A percentile compares a stretch with the other conserved stretches of the same genome.
phyloP scores from a whole-genome alignment of 2,888 invertebrate species.

The Trachelus tabidus region DNA sequence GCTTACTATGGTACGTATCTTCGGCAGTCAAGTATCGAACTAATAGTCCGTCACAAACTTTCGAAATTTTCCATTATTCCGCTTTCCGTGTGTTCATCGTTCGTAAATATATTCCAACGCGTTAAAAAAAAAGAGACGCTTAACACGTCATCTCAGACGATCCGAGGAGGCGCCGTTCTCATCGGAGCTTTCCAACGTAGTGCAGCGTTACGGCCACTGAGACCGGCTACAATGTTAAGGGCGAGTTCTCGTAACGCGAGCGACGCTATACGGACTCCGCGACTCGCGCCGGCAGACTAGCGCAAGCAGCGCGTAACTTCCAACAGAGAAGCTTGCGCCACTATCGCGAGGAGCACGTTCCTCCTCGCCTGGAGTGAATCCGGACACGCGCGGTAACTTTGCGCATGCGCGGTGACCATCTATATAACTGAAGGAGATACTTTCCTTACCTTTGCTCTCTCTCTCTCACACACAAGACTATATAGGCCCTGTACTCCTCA shows the following conservation, averaged over 20 bases:
- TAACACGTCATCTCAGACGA: neutral
- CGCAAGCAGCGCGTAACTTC: constrained; percentile 18
- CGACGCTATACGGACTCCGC: constrained; percentile 32
- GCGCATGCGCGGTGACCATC: neutral
- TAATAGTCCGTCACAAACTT: neutral
- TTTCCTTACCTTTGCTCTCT: neutral
- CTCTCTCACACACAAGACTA: constrained; percentile 1
- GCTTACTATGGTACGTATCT: neutral
- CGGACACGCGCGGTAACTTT: neutral
- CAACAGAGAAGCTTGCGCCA: neutral
- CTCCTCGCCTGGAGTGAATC: neutral
- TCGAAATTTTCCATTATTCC: neutral
- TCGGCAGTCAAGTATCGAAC: neutral
- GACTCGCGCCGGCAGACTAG: constrained; percentile 48
- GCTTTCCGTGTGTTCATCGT: neutral
- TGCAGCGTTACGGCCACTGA: neutral
- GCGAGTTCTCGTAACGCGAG: constrained; percentile 11
- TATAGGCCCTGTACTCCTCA: neutral
- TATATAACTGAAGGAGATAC: neutral
- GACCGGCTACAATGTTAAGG: constrained; percentile 5
- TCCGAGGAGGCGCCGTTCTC: neutral
- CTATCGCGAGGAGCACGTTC: neutral
- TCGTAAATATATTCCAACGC: neutral
- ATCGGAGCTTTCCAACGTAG: neutral
- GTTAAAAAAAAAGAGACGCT: neutral